Base-by-base conservation (phyloP, 2,888 invertebrate genomes). In the Dusona sp. region DNA sequence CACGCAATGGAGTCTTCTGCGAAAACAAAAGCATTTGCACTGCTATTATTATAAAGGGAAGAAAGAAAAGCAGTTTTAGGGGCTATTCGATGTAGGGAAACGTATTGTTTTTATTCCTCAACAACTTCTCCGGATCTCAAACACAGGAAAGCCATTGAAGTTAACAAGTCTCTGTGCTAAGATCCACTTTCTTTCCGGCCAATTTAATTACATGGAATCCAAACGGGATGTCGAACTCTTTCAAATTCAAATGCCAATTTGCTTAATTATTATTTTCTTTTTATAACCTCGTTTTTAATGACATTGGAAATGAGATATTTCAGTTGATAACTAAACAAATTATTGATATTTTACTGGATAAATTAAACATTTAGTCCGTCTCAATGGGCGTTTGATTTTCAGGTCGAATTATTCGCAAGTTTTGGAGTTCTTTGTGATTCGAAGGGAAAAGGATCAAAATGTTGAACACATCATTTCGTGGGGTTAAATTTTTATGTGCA, bases 161-260 rank as follows among this genome's bases (percentile, higher is more conserved):
- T 83, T 38, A 77, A 72, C 74, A 25, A 16, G 61, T 42, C n/a
- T 82, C 33, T 57, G 48, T 77, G 22, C 75, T 45, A 36, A 48
- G 57, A 61, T 22, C 57, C 22, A 33, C 38, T 57, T 33, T 22
- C 16, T 48, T 42, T 61, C 25, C 19, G 77, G n/a, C 45, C 33
- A 70, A 83, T 77, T 57, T 77, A 33, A 77, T 83, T 77, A 42
- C 51, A 19, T 8, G 42, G 48, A 7, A 45, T 68, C 29, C 61
- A 2, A 64, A 57, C 42, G 38, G 8, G 38, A 61, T 19, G 42
- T 42, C 38, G 22, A 61, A 38, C 22, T 42, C 38, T 29, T 57
- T 22, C 1, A 16, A 61, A 61, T 61, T 61, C 29, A 29, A 25
- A 57, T 25, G 13, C 4, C 57, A 57, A 57, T 57, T 38, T 57